Evolutionary conservation across 2,888 invertebrate genomes (phyloP).

Genomic region (Ctenicera cuprea): DNA sequence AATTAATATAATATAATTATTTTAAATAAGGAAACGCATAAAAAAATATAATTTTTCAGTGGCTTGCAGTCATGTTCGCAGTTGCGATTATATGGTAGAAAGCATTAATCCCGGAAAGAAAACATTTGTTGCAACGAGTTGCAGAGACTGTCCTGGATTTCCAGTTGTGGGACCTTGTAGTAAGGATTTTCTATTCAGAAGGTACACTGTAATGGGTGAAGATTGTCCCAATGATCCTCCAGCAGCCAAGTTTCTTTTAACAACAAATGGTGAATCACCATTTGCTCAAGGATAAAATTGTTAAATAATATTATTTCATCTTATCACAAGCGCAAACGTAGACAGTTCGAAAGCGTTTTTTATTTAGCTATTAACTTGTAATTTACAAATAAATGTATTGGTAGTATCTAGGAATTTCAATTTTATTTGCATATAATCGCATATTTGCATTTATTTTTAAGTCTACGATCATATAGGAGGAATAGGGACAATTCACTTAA

Average conservation of each 20-base stretch:
- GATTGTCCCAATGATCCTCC: not conserved
- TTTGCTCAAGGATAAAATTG: not conserved
- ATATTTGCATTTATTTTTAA: too few relatives aligned
- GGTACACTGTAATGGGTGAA: conserved; percentile 15
- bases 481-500: too few relatives aligned
- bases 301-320: too few relatives aligned
- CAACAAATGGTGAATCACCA: conserved; percentile 2
- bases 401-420: too few relatives aligned
- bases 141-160: conserved; percentile 17
- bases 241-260: not conserved
- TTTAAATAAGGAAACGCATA: not conserved
- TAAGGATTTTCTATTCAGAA: not conserved
- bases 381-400: too few relatives aligned
- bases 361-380: too few relatives aligned
- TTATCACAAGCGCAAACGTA: too few relatives aligned
- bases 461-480: too few relatives aligned
- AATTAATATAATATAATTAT: too few relatives aligned
- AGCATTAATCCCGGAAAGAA: conserved; percentile 11
- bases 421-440: too few relatives aligned
- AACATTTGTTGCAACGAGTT: conserved; percentile 10
- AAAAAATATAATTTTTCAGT: conserved; percentile 26
- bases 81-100: conserved; percentile 20
- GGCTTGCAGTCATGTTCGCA: conserved; percentile 24
- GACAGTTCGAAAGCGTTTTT: too few relatives aligned
- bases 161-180: conserved; percentile 14